These are phyloP conservation scores for Lamprotornis superbus DNA, from an alignment of 2,113 vertebrate species.

Conservation along the genomic window DNA sequence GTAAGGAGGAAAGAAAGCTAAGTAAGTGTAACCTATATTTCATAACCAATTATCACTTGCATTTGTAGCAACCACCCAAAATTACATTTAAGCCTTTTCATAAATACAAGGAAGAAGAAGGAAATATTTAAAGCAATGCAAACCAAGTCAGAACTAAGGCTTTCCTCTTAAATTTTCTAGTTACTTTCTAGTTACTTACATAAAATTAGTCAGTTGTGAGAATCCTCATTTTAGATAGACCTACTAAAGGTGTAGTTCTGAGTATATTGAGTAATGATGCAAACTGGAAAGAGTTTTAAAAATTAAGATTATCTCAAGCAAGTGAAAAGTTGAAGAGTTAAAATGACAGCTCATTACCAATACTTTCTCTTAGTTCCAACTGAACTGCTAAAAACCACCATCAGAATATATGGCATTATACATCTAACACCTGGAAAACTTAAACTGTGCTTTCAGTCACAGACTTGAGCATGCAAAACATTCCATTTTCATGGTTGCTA, in stretches of 20 bases:
- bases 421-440: not conserved
- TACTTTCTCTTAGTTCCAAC: not conserved
- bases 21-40: not conserved
- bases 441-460: not conserved
- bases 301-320: not conserved
- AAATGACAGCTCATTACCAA: not conserved
- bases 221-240: not conserved
- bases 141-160: not conserved
- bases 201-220: not conserved
- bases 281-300: not conserved
- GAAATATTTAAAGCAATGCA: not conserved
- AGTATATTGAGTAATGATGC: not conserved
- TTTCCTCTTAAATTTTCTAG: not conserved
- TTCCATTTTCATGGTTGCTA: not conserved
- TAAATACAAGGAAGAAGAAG: not conserved
- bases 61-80: not conserved
- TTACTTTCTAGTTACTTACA: not conserved
- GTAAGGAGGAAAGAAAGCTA: not conserved
- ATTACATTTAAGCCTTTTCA: not conserved
- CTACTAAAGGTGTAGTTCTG: not conserved
- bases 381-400: not conserved
- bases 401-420: not conserved
- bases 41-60: not conserved
- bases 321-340: not conserved
- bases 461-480: not conserved